A percentile compares a stretch with the other conserved stretches of the same genome.
These are phyloP conservation scores for Drosophila rellima DNA, from an alignment of 2,888 invertebrate species.

Conservation along the genomic window DNA sequence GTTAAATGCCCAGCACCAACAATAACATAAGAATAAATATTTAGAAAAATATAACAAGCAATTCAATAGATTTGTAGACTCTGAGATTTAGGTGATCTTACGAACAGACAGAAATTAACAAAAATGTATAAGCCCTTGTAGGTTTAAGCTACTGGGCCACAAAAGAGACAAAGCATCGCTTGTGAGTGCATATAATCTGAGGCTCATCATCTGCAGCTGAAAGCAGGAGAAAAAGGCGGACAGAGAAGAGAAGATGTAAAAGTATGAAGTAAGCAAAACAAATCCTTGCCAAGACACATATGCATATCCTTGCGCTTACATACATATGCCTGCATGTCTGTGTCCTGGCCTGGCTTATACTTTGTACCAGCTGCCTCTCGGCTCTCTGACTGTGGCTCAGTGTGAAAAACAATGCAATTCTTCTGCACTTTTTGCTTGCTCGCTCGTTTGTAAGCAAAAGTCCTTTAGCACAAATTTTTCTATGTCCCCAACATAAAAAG, in stretches of 20 bases:
- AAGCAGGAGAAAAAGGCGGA: background rate
- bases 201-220: constrained; percentile 61
- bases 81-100: background rate
- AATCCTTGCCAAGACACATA: constrained; percentile 70
- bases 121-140: background rate
- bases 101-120: background rate
- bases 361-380: background rate
- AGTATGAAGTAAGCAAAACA: constrained; percentile 42
- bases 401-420: constrained; percentile 74
- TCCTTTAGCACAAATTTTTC: constrained; percentile 74
- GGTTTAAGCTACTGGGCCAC: background rate
- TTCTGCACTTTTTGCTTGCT: constrained; percentile 78
- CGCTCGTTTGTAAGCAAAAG: constrained; percentile 81
- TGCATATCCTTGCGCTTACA: constrained; percentile 60
- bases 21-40: accelerated
- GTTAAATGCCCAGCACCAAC: background rate
- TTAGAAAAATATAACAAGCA: background rate
- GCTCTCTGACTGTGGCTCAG: constrained; percentile 20
- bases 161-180: constrained; percentile 62
- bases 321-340: constrained; percentile 44
- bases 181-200: constrained; percentile 79
- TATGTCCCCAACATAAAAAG: constrained; percentile 73
- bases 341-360: constrained; percentile 54
- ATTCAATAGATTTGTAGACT: background rate
- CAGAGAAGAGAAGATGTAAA: background rate